Conservation (phyloP, 2,113 vertebrate genomes). For the Macaca nemestrina region DNA sequence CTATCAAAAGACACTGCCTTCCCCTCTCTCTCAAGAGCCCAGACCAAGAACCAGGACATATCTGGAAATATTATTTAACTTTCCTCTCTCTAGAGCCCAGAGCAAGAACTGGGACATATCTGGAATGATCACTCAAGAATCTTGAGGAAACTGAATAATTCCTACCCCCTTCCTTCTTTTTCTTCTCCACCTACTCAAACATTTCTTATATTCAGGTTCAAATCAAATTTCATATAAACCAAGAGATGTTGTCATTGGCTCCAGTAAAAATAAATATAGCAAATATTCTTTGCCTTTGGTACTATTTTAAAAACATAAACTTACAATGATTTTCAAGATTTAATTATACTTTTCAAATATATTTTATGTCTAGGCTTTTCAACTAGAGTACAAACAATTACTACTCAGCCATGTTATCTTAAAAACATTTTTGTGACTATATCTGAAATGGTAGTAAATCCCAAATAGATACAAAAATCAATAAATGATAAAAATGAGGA, state of each 20-base stretch:
- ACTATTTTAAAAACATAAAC: background rate
- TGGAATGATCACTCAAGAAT: background rate
- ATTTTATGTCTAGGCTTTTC: background rate
- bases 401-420: background rate
- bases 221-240: background rate
- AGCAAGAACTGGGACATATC: background rate
- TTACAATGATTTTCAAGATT: background rate
- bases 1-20: background rate
- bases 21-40: background rate
- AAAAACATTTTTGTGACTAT: background rate
- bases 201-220: background rate
- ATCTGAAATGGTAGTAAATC: background rate
- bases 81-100: background rate
- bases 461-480: background rate
- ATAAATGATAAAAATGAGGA: background rate
- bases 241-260: background rate
- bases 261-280: background rate
- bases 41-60: background rate
- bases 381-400: background rate
- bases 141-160: background rate
- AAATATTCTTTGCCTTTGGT: background rate
- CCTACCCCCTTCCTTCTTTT: accelerated
- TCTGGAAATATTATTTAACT: background rate
- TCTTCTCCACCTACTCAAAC: background rate
- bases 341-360: background rate